These are phyloP conservation scores for Antechinus flavipes DNA, from an alignment of 2,113 vertebrate species.

Conservation along the genomic window DNA sequence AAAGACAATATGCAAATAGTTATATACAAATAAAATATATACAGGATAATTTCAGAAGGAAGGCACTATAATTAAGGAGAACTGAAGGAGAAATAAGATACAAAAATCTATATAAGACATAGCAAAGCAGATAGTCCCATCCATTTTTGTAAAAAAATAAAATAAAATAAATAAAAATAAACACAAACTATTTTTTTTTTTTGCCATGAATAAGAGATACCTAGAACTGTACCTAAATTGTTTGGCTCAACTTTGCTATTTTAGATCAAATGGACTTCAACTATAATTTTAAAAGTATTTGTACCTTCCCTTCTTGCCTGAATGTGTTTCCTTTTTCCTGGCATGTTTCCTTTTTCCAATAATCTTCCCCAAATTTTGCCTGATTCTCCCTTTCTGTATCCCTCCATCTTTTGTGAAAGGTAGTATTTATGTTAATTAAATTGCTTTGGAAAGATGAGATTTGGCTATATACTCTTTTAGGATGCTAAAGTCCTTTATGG, in stretches of 20 bases:
- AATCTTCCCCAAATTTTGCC: background rate
- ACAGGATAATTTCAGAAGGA: background rate
- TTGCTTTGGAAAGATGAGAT: background rate
- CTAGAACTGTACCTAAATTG: background rate
- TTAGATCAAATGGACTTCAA: background rate
- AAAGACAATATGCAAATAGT: background rate
- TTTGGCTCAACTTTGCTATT: background rate
- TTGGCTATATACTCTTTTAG: background rate
- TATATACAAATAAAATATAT: background rate
- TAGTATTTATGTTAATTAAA: background rate
- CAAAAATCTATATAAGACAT: background rate
- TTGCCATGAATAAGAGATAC: background rate
- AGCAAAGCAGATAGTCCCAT: background rate
- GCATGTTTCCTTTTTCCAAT: background rate
- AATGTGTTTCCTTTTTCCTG: background rate
- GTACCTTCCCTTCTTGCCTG: background rate
- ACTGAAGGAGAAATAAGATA: background rate
- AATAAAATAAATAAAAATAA: background rate
- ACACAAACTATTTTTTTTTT: background rate
- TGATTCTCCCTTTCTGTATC: background rate
- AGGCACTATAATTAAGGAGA: background rate
- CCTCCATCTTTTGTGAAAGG: background rate
- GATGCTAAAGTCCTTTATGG: too few relatives aligned
- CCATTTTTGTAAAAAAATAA: background rate
- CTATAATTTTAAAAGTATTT: background rate